These are phyloP conservation scores for Dicranocentrus wangi DNA, from an alignment of 2,888 invertebrate species.

Conservation along the genomic window DNA sequence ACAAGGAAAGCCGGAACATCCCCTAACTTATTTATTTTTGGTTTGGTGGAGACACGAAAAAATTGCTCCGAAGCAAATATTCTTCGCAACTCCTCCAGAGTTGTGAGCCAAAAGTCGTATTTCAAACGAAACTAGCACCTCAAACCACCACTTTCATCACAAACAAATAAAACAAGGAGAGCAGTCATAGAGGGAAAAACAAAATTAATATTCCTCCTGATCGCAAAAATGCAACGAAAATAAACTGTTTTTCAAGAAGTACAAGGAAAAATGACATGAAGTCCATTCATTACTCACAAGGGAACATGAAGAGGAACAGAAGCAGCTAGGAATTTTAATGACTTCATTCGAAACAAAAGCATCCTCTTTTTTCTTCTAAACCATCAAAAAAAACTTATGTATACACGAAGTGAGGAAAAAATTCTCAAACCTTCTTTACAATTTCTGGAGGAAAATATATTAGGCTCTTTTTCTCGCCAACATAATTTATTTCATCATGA, in stretches of 20 bases:
- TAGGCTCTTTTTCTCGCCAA: neutral
- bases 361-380: constrained; percentile 26
- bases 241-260: constrained; percentile 64
- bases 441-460: constrained; percentile 30
- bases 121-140: constrained; percentile 49
- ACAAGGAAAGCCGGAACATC: constrained; percentile 8
- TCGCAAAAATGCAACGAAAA: constrained; percentile 65
- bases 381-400: constrained; percentile 2
- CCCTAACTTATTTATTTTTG: constrained; percentile 38
- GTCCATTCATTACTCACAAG: constrained; percentile 61
- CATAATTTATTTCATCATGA: constrained; percentile 30
- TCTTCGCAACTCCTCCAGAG: constrained; percentile 41
- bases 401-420: neutral
- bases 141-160: constrained; percentile 12
- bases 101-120: constrained; percentile 58
- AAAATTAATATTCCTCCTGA: constrained; percentile 64
- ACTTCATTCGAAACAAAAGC: constrained; percentile 62
- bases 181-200: constrained; percentile 28
- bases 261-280: constrained; percentile 62
- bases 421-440: constrained; percentile 9
- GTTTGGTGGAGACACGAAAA: constrained; percentile 25
- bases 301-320: constrained; percentile 46
- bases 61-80: neutral
- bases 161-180: constrained; percentile 55
- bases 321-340: constrained; percentile 61